These are phyloP conservation scores for Amphiura filiformis DNA, from an alignment of 35 echinoderm and acorn worm genomes.

Conservation along the genomic window DNA sequence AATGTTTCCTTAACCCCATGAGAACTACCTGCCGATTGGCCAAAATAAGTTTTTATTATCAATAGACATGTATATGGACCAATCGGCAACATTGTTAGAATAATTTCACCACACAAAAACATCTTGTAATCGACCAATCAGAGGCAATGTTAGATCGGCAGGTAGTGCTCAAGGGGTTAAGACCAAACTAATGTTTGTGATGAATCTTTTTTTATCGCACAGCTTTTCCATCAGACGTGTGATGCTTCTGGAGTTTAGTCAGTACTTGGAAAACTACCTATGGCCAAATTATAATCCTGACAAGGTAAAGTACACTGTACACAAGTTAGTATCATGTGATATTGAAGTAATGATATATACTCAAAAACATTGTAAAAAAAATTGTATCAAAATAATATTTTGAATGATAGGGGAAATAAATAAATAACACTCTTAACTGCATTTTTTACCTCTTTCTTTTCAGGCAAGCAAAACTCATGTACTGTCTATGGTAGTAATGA, in stretches of 20 bases:
- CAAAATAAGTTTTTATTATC: too few species aligned
- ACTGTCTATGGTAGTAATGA: constrained; percentile 79
- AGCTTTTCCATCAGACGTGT: constrained; percentile 84
- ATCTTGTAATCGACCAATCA: too few species aligned
- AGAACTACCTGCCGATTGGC: too few species aligned
- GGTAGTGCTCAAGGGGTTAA: too few species aligned
- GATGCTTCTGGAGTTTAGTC: constrained; percentile 95
- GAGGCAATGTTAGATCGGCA: too few species aligned
- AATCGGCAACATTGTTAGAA: too few species aligned
- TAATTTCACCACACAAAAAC: too few species aligned
- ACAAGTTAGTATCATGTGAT: background rate
- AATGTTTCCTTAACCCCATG: too few species aligned
- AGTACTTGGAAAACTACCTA: constrained; percentile 94
- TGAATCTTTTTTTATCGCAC: background rate
- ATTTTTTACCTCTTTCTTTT: too few species aligned
- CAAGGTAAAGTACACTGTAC: constrained; percentile 63
- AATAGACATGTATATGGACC: too few species aligned
- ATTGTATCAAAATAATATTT: background rate
- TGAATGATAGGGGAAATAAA: background rate
- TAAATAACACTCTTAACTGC: too few species aligned
- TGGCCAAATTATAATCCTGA: constrained; percentile 92
- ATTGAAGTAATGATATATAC: background rate
- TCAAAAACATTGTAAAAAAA: background rate
- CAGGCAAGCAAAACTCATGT: constrained; percentile 70
- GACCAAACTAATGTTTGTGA: too few species aligned